These are phyloP conservation scores for Iselma pallidipennis DNA, from an alignment of 2,888 invertebrate species.

Conservation along the genomic window DNA sequence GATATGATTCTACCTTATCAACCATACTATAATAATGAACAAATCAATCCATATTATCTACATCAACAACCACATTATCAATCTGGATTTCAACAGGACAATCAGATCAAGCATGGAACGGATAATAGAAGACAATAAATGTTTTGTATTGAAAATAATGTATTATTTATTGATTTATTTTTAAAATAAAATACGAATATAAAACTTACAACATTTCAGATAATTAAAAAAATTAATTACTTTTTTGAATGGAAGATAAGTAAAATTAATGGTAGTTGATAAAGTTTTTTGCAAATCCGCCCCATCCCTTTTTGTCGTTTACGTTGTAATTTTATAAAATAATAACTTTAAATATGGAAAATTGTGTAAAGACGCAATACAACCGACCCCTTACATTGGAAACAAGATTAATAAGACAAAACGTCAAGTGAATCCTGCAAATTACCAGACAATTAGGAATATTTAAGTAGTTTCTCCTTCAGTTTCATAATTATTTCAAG, in stretches of 20 bases:
- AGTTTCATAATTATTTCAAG: too few species aligned
- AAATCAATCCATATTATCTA: neutral
- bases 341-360: too few species aligned
- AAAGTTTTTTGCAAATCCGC: too few species aligned
- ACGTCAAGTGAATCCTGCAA: neutral
- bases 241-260: too few species aligned
- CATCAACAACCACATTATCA: neutral
- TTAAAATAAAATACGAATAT: too few species aligned
- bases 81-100: neutral
- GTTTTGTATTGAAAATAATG: neutral
- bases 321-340: too few species aligned
- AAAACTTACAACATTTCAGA: too few species aligned
- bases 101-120: neutral
- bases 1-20: neutral
- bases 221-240: too few species aligned
- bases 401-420: neutral
- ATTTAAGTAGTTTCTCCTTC: too few species aligned
- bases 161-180: neutral
- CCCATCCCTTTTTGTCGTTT: too few species aligned
- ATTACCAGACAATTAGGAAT: neutral
- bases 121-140: neutral
- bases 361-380: neutral
- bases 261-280: too few species aligned
- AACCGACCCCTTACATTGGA: neutral
- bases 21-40: constrained; percentile 1